These are phyloP conservation scores for Cistogaster globosa DNA, from an alignment of 2,888 invertebrate genomes.

Conservation along the genomic window DNA sequence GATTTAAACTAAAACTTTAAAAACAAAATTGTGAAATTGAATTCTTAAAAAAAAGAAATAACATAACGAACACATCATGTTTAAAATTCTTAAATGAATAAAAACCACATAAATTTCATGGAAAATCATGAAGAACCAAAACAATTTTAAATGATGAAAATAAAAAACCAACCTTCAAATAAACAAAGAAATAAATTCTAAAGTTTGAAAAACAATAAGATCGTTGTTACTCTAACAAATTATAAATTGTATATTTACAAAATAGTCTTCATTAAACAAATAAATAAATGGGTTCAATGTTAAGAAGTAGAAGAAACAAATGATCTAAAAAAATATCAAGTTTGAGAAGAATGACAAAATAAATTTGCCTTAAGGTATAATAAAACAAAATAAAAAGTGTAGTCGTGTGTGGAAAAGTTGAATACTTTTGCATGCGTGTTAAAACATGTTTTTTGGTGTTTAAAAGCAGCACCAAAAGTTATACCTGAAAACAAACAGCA, in stretches of 20 bases:
- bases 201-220: neutral
- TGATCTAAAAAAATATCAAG: slow-evolving; percentile 29
- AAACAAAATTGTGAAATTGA: slow-evolving; percentile 43
- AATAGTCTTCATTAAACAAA: slow-evolving; percentile 42
- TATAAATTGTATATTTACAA: slow-evolving; percentile 49
- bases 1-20: slow-evolving; percentile 23
- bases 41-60: slow-evolving; percentile 27
- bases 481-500: neutral
- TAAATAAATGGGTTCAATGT: slow-evolving; percentile 45
- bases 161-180: slow-evolving; percentile 32
- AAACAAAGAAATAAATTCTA: slow-evolving; percentile 24
- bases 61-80: slow-evolving; percentile 40
- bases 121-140: slow-evolving; percentile 39
- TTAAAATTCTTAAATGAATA: slow-evolving; percentile 60
- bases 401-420: slow-evolving; percentile 39
- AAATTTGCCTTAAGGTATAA: slow-evolving; percentile 24
- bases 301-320: slow-evolving; percentile 22
- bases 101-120: slow-evolving; percentile 60
- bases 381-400: slow-evolving; percentile 32
- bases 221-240: slow-evolving; percentile 56
- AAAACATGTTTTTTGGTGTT: slow-evolving; percentile 62
- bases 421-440: slow-evolving; percentile 70
- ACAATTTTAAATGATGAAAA: no score
- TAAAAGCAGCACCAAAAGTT: slow-evolving; percentile 20
- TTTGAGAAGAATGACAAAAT: slow-evolving; percentile 26